Conservation (phyloP, 1,140 invertebrate genomes). For the Drosophila mayri region DNA sequence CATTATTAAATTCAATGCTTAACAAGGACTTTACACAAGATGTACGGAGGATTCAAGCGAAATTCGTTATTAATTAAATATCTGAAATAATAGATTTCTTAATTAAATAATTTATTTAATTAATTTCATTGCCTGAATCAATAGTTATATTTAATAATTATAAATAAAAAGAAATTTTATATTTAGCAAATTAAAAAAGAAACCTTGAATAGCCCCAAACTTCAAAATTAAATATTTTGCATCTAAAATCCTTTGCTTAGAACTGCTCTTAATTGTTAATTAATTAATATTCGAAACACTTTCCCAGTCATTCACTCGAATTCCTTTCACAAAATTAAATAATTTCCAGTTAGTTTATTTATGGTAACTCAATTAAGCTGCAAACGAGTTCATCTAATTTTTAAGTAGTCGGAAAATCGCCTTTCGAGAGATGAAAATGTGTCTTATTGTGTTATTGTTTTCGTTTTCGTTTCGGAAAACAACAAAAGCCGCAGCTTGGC, state of each 20-base stretch:
- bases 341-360: not conserved
- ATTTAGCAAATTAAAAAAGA: not conserved
- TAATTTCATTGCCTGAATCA: no score
- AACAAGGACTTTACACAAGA: not conserved
- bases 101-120: no score
- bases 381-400: no score
- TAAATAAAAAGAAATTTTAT: no score
- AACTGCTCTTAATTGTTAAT: not conserved
- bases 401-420: slow-evolving; percentile 1
- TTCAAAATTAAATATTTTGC: not conserved
- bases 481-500: slow-evolving; percentile 15
- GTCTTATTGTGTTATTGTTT: not conserved
- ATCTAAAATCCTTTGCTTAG: not conserved
- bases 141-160: no score
- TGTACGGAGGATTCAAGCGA: no score
- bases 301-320: not conserved
- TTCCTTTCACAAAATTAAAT: not conserved
- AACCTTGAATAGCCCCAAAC: not conserved
- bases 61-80: no score
- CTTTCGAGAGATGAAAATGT: not conserved
- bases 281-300: not conserved
- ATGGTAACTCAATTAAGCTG: slow-evolving; percentile 1
- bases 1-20: not conserved
- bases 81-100: no score
- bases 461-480: not conserved